Base-by-base conservation (phyloP, 2,888 invertebrate species). In the Nephrotoma guestfalica region DNA sequence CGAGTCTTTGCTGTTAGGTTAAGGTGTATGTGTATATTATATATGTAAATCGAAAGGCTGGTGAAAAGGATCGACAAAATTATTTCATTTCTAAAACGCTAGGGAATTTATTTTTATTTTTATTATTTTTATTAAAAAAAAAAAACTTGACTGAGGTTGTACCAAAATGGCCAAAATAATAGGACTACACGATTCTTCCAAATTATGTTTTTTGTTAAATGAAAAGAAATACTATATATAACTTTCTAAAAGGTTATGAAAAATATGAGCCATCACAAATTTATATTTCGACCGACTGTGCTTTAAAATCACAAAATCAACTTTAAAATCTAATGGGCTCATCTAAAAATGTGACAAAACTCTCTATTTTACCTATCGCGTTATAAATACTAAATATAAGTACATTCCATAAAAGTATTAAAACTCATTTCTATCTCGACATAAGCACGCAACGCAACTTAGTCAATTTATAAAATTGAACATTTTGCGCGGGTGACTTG, bases 81-180 rank as follows among this genome's bases (percentile, higher is more conserved):
- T 30, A 30, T 9, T 71, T 11, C 18, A 7, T 71, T 71, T 30
- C 71, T 30, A 71, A 30, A 71, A 11, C 30, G 9, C 30, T 71
- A 71, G 71, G 4, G 71, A 71, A 30, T 71, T 71, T 30, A 71
- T 71, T 71, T 71, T 57, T 15, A 57, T 57, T 57, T 71, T 71
- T 71, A 30, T 71, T 71, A 30, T 71, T 71, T 71, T 71, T 71
- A 71, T 71, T 30, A 41, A 84, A 41, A 41, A 84, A 41, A 41
- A 15, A 84, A 41, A 84, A 84, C 41, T 41, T 84, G 84, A 84
- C 84, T 84, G 84, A 84, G 84, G 84, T 84, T 84, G 42, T 71
- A 71, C 71, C 71, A 84, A 84, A 84, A 84, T 84, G 84, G 84
- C 84, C 84, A 84, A 84, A 84, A 84, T 84, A 71, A 71, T 71